phyloP scores from a whole-genome alignment of 2,113 vertebrate genomes.

The Ageneiosus marmoratus region DNA sequence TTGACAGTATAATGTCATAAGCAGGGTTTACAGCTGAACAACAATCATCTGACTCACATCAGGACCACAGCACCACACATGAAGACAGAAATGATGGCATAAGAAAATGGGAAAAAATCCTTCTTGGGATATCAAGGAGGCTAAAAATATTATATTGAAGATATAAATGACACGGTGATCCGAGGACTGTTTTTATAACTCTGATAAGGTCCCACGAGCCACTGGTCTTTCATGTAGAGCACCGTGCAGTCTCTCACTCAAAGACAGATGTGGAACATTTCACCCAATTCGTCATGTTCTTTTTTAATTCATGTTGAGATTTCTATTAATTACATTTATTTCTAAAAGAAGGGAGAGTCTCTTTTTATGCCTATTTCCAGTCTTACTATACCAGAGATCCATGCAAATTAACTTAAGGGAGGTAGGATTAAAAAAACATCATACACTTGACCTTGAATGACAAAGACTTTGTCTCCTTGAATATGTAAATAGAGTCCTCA shows the following conservation, averaged over 20 bases:
- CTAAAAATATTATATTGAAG: conserved; percentile 57
- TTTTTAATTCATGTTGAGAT: conserved; percentile 52
- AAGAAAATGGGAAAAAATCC: too few relatives aligned
- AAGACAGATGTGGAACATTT: background rate
- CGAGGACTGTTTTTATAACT: conserved; percentile 63
- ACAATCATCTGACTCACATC: background rate
- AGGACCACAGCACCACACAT: conserved; percentile 34
- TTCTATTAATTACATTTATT: conserved; percentile 62
- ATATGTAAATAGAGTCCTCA: conserved; percentile 34
- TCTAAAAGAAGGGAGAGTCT: conserved; percentile 30
- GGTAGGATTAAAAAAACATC: conserved; percentile 45
- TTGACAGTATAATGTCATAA: background rate
- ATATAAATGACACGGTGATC: conserved; percentile 59
- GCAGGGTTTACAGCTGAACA: background rate
- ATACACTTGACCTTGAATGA: conserved; percentile 67
- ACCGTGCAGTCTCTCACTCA: background rate
- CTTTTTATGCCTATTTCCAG: conserved; percentile 29
- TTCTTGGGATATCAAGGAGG: conserved; percentile 41
- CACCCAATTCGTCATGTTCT: conserved; percentile 3
- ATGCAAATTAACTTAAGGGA: conserved; percentile 37
- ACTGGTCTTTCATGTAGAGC: conserved; percentile 37
- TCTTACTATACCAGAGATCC: conserved; percentile 49
- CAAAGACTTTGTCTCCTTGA: conserved; percentile 49
- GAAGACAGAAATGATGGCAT: conserved; percentile 33
- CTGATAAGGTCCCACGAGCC: conserved; percentile 53